A percentile compares a stretch with the other conserved stretches of the same genome.
Conservation (phyloP, 37 sponge, comb jelly and placozoan species). For the Cliona cf. orientalis region DNA sequence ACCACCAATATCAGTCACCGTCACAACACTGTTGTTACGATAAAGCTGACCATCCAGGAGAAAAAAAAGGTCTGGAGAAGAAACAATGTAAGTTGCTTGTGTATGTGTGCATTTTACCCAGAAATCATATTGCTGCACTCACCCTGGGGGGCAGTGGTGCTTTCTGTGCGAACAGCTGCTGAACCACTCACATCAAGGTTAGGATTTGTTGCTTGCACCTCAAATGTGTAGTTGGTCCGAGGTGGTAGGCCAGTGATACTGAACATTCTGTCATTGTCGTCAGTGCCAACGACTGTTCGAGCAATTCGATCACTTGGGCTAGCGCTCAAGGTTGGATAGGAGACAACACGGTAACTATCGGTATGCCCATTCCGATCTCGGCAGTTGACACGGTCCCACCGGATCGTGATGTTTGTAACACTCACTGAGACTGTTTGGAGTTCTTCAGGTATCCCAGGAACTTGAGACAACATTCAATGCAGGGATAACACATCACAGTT, state of each 20-base stretch:
- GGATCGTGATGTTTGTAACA: constrained; percentile 1
- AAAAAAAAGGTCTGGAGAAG: neutral
- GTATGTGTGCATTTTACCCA: neutral
- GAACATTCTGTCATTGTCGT: neutral
- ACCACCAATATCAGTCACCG: constrained; percentile 17
- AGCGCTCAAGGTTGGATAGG: too few relatives aligned
- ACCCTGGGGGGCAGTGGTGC: neutral
- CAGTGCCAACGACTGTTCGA: too few relatives aligned
- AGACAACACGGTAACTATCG: too few relatives aligned
- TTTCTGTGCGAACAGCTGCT: neutral
- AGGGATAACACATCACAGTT: neutral
- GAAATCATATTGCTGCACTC: neutral
- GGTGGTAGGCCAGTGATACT: constrained; percentile 25
- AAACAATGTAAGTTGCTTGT: neutral
- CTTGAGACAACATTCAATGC: neutral
- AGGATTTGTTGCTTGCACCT: neutral
- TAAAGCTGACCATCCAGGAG: neutral
- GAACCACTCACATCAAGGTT: neutral
- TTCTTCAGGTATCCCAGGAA: constrained; percentile 2
- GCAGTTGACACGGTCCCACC: constrained; percentile 22
- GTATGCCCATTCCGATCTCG: constrained; percentile 8
- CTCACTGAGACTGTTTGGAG: neutral
- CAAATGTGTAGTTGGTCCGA: constrained; percentile 9
- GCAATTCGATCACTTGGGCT: too few relatives aligned
- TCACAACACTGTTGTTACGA: constrained; percentile 31